These are phyloP conservation scores for Cerceris ruficornis DNA, from an alignment of 2,888 invertebrate species.

Conservation along the genomic window DNA sequence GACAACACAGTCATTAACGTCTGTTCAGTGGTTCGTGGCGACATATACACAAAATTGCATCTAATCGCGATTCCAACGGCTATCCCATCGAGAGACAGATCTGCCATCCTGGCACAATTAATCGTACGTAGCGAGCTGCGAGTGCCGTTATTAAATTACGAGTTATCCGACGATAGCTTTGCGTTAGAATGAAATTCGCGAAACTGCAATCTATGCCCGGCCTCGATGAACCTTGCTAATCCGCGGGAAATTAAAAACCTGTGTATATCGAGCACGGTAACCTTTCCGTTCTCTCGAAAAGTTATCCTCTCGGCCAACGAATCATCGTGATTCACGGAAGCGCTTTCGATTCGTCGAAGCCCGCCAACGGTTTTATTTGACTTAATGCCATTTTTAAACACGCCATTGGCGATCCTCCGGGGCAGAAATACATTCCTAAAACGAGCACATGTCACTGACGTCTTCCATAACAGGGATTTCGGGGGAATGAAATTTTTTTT, in stretches of 20 bases:
- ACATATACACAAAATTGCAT: neutral
- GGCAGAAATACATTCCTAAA: too few relatives aligned
- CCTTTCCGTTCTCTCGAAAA: too few relatives aligned
- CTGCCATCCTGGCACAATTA: conserved; percentile 56
- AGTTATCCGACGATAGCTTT: conserved; percentile 14
- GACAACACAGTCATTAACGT: conserved; percentile 35
- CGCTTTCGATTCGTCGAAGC: neutral
- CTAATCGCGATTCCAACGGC: conserved; percentile 57
- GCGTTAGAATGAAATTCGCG: conserved; percentile 36
- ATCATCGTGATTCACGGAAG: neutral
- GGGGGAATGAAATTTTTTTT: too few relatives aligned
- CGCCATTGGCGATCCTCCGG: conserved; percentile 7
- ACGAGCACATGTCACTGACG: too few relatives aligned
- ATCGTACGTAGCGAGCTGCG: conserved; percentile 46
- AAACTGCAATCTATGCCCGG: conserved; percentile 8
- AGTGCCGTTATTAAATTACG: conserved; percentile 57
- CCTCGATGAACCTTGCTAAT: neutral
- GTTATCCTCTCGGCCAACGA: too few relatives aligned
- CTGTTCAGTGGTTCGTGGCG: conserved; percentile 1
- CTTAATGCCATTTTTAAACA: conserved; percentile 19
- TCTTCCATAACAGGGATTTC: too few relatives aligned
- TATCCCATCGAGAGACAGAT: conserved; percentile 51
- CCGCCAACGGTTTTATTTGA: neutral
- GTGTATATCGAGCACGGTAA: too few relatives aligned
- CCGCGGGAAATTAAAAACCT: neutral